Conservation (phyloP, 1,140 invertebrate species). For the Trachelipus rathkii region DNA sequence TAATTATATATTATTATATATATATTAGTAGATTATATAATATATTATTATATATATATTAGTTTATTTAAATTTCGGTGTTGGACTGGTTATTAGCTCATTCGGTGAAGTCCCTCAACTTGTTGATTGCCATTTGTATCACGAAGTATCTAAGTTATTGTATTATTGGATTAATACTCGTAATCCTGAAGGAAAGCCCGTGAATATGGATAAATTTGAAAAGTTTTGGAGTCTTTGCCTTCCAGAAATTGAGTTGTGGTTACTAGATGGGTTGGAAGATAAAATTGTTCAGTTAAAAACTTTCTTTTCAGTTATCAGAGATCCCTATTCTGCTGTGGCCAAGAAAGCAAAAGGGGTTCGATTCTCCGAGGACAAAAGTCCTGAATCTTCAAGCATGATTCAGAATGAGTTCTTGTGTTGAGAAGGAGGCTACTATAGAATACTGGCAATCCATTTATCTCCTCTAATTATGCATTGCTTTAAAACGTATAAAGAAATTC, state of each 20-base stretch:
- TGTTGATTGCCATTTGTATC: neutral
- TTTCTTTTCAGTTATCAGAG: neutral
- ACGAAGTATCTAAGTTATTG: neutral
- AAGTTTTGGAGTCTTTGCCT: neutral
- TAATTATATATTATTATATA: too few relatives aligned
- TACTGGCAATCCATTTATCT: neutral
- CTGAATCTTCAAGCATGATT: too few relatives aligned
- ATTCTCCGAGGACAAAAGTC: neutral
- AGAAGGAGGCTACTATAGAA: neutral
- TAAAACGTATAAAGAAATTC: neutral
- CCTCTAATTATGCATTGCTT: neutral
- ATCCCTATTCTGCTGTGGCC: neutral
- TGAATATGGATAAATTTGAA: neutral
- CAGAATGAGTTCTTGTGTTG: too few relatives aligned
- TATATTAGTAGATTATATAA: too few relatives aligned
- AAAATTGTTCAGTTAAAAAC: neutral
- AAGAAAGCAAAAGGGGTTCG: neutral
- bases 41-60: too few relatives aligned
- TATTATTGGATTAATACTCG: neutral
- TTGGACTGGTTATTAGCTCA: neutral
- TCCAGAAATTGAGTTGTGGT: neutral
- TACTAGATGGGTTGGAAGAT: neutral
- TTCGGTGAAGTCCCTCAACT: neutral
- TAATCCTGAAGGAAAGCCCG: neutral
- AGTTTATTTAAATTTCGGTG: too few relatives aligned